Percentiles rank a stretch among this genome's conserved stretches.
Conservation (phyloP, 2,888 invertebrate species). For the Uropetala carovei region DNA sequence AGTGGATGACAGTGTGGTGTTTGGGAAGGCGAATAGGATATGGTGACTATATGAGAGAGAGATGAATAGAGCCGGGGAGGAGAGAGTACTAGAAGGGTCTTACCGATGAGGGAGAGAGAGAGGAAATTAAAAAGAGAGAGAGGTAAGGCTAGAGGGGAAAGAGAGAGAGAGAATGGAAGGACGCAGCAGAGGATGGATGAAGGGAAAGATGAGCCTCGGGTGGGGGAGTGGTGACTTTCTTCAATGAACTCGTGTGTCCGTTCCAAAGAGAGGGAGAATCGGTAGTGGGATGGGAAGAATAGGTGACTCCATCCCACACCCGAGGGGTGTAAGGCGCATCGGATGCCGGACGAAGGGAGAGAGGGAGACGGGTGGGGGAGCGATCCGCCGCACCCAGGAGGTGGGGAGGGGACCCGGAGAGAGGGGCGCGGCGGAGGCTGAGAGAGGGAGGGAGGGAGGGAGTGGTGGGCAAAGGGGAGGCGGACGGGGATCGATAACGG, state of each 20-base stretch:
- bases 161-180: not conserved
- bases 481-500: constrained; percentile 48
- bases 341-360: not conserved
- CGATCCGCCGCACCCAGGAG: not conserved
- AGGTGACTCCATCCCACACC: not conserved
- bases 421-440: not conserved
- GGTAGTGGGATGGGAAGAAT: not conserved
- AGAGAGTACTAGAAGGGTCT: not conserved
- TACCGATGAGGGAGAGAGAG: not conserved
- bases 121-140: not conserved
- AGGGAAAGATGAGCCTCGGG: not conserved
- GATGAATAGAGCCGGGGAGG: not conserved
- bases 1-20: not conserved
- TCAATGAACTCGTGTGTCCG: not conserved
- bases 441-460: too few relatives aligned
- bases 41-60: not conserved
- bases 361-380: not conserved
- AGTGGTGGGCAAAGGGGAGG: not conserved
- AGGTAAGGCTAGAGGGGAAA: too few relatives aligned
- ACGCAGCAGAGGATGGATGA: not conserved
- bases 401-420: not conserved
- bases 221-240: not conserved
- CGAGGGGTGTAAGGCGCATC: not conserved
- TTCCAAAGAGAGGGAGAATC: not conserved
- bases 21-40: too few relatives aligned